Evolutionary conservation across 2,888 invertebrate species (phyloP).

Genomic region (Andrena marginata): DNA sequence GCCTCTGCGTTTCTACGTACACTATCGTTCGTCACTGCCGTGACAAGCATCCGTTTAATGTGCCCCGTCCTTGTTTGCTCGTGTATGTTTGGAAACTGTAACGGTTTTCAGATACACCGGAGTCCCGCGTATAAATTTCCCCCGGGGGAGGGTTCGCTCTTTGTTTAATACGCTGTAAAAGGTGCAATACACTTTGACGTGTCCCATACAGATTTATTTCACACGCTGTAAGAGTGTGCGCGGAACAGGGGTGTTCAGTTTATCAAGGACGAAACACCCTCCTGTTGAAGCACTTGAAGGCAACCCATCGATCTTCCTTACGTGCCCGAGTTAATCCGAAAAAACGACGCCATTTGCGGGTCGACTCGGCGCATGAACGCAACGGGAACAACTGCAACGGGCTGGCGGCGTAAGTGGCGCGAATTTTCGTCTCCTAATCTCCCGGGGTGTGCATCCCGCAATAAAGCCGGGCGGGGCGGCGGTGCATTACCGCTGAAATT

Average conservation of each 20-base stretch:
- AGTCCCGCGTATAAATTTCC: no score
- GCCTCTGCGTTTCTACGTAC: not conserved
- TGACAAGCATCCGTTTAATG: not conserved
- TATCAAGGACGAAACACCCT: no score
- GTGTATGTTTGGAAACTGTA: no score
- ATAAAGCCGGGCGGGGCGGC: slow-evolving; percentile 29
- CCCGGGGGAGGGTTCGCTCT: no score
- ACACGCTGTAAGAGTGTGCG: no score
- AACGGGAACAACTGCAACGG: not conserved
- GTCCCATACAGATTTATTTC: no score
- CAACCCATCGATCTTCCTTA: no score
- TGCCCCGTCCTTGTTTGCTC: not conserved
- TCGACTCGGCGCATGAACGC: not conserved
- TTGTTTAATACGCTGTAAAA: no score
- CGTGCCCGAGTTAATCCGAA: slow-evolving; percentile 3
- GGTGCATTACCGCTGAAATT: slow-evolving; percentile 39
- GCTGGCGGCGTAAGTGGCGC: slow-evolving; percentile 14
- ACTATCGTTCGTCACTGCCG: not conserved
- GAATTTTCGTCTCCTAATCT: slow-evolving; percentile 48
- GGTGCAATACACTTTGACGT: no score
- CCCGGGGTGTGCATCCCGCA: slow-evolving; percentile 28
- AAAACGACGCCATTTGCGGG: not conserved
- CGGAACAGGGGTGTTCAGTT: no score
- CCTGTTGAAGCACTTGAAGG: no score
- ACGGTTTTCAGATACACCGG: no score